Percentiles rank a stretch among this genome's conserved stretches.
phyloP scores from a whole-genome alignment of 2,888 invertebrate species.

The Andrena chrysosceles region DNA sequence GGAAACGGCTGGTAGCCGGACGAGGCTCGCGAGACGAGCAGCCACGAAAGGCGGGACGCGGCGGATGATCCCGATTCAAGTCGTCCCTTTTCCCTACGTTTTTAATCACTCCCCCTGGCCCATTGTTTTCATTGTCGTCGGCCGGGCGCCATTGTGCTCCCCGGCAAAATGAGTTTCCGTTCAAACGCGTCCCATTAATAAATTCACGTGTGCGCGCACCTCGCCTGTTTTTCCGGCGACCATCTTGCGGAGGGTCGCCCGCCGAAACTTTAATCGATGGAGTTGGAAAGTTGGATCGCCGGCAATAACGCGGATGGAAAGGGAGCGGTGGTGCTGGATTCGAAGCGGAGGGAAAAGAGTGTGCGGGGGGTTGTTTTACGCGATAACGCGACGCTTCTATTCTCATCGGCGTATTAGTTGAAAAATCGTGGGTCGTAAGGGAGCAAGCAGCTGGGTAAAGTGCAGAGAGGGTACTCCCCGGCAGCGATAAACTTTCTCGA shows the following conservation, averaged over 20 bases:
- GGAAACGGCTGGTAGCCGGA: too few species aligned
- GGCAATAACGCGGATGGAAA: too few species aligned
- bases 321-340: not conserved
- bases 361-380: conserved; percentile 29
- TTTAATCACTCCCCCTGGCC: conserved; percentile 53
- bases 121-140: conserved; percentile 61
- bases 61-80: not conserved
- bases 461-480: conserved; percentile 55
- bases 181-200: conserved; percentile 60
- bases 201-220: conserved; percentile 26
- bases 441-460: conserved; percentile 54
- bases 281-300: too few species aligned
- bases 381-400: conserved; percentile 20
- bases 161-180: conserved; percentile 63
- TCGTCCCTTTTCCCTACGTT: conserved; percentile 8
- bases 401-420: conserved; percentile 54
- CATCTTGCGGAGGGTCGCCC: not conserved
- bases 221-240: conserved; percentile 1
- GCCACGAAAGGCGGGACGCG: conserved; percentile 11
- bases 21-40: not conserved
- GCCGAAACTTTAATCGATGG: too few species aligned
- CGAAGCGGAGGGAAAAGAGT: not conserved
- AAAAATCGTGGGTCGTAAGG: conserved; percentile 53
- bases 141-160: conserved; percentile 50
- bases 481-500: conserved; percentile 71